Conservation (phyloP, 2,797 vertebrate species). For the Natrix natrix region DNA sequence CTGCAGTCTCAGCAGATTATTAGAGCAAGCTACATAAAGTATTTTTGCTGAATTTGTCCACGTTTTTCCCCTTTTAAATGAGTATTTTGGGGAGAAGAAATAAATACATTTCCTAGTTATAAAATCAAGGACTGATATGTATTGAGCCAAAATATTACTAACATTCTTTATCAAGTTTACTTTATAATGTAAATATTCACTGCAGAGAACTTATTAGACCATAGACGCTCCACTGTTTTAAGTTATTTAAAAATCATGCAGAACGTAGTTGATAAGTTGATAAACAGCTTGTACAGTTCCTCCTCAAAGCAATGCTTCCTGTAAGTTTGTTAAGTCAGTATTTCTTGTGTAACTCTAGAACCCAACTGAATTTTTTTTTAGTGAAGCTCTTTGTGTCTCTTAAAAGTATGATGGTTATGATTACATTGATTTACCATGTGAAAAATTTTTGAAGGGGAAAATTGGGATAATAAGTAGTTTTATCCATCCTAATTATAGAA, state of each 20-base stretch:
- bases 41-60: not conserved
- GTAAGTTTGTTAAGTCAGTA: not conserved
- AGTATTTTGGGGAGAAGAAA: not conserved
- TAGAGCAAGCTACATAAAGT: not conserved
- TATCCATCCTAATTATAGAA: conserved; percentile 13
- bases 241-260: not conserved
- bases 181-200: not conserved
- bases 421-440: conserved; percentile 33
- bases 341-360: not conserved
- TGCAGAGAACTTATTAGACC: not conserved
- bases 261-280: not conserved
- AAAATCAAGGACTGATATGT: not conserved
- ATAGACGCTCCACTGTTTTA: not conserved
- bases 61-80: not conserved
- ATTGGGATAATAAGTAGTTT: conserved; percentile 9
- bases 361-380: not conserved
- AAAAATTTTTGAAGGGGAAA: conserved; percentile 19
- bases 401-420: conserved; percentile 32
- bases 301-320: not conserved
- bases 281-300: not conserved
- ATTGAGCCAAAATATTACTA: not conserved
- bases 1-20: not conserved
- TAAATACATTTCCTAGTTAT: not conserved
- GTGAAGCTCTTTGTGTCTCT: not conserved
- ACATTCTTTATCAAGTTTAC: not conserved